Conservation (phyloP, 2,888 invertebrate genomes). For the Conus canariensis region DNA sequence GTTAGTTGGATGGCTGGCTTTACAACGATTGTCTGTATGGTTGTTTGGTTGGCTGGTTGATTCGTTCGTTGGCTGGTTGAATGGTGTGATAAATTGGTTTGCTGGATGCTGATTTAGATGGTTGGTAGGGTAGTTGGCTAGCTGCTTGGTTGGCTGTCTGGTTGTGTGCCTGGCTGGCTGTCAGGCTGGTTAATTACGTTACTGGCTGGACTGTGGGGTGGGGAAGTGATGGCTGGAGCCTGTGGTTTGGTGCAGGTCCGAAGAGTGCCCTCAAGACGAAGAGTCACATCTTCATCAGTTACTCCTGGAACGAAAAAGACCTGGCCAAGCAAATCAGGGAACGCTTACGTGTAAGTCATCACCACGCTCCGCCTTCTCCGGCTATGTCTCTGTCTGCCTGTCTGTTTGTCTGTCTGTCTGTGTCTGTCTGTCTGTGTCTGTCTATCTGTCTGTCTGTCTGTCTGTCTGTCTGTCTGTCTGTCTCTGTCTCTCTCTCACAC, state of each 20-base stretch:
- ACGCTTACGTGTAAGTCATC: slow-evolving; percentile 60
- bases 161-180: background rate
- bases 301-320: slow-evolving; percentile 70
- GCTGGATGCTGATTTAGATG: no score
- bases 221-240: no score
- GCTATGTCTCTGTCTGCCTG: background rate
- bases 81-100: no score
- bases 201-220: no score
- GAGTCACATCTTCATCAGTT: slow-evolving; percentile 71
- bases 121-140: no score
- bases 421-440: background rate
- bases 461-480: no score
- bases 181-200: background rate
- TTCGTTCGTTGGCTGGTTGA: no score
- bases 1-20: no score
- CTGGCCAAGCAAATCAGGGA: slow-evolving; percentile 64
- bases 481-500: background rate
- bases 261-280: slow-evolving; percentile 60
- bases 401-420: background rate
- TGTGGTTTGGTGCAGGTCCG: slow-evolving; percentile 52
- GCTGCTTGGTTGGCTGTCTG: background rate
- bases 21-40: background rate
- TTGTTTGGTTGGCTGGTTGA: background rate
- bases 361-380: background rate
- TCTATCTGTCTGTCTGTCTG: background rate